Evolutionary conservation across 2,797 vertebrate species (phyloP).

Genomic region (Gephyroberyx darwinii): DNA sequence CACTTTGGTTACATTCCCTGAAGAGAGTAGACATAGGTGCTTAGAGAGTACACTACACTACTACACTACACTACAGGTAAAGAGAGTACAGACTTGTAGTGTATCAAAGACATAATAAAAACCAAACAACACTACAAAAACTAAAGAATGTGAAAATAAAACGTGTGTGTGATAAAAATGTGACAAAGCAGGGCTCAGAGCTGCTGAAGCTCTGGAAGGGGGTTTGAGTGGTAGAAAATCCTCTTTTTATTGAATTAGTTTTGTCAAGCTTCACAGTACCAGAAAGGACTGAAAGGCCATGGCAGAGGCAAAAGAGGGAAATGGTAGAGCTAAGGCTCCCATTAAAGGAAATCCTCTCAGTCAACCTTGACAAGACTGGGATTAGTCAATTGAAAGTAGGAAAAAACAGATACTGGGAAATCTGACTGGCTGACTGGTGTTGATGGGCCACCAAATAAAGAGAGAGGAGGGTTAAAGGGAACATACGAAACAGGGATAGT

Average conservation of each 20-base stretch:
- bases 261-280: constrained; percentile 30
- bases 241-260: constrained; percentile 33
- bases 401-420: no score
- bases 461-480: constrained; percentile 1
- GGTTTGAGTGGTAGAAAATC: constrained; percentile 40
- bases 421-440: no score
- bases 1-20: constrained; percentile 31
- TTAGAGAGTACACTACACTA: constrained; percentile 23
- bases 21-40: constrained; percentile 54
- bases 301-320: constrained; percentile 16
- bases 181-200: constrained; percentile 54
- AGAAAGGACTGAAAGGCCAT: constrained; percentile 35
- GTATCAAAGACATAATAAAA: constrained; percentile 57
- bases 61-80: constrained; percentile 5
- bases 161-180: constrained; percentile 26
- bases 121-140: constrained; percentile 56
- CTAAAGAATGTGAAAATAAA: constrained; percentile 65
- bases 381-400: no score
- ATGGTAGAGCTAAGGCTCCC: constrained; percentile 18
- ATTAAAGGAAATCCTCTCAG: not conserved
- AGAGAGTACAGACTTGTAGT: constrained; percentile 28
- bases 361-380: no score
- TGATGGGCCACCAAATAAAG: no score
- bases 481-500: constrained; percentile 45
- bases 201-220: constrained; percentile 27